These are phyloP conservation scores for Lynx canadensis DNA, from an alignment of 2,113 vertebrate genomes.

Conservation along the genomic window DNA sequence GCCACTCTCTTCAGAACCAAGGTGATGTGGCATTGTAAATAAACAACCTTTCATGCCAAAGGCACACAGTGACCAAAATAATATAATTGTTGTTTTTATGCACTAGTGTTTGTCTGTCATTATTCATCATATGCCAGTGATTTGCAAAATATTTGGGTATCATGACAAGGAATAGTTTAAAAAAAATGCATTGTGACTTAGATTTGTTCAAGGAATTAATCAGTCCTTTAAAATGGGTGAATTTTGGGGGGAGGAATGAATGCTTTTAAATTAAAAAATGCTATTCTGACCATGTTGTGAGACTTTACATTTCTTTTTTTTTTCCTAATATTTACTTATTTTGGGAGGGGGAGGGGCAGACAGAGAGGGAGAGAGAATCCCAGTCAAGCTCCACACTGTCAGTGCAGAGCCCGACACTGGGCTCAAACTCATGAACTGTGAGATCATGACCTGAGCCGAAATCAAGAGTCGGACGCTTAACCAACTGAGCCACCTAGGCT, in stretches of 20 bases:
- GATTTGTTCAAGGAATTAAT: neutral
- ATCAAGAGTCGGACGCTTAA: too few relatives aligned
- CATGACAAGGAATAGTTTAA: neutral
- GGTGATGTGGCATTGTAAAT: conserved; percentile 26
- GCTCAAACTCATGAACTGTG: too few relatives aligned
- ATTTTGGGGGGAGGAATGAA: neutral
- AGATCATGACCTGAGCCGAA: too few relatives aligned
- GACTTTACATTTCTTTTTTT: conserved; percentile 16
- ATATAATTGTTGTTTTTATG: neutral
- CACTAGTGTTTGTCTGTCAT: neutral
- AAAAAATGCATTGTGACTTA: neutral
- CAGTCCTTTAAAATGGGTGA: neutral
- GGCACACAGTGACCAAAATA: neutral
- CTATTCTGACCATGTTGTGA: neutral
- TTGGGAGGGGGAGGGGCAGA: too few relatives aligned
- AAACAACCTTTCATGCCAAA: neutral
- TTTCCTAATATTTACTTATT: too few relatives aligned
- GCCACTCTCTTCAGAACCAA: conserved; percentile 1
- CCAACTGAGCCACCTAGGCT: too few relatives aligned
- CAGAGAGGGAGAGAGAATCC: too few relatives aligned
- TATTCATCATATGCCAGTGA: neutral
- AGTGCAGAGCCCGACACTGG: too few relatives aligned
- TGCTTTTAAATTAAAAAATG: conserved; percentile 36
- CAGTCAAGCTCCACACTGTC: too few relatives aligned
- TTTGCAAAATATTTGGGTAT: conserved; percentile 26